Conservation (phyloP, 2,797 vertebrate species). For the Synaphobranchus kaupii region DNA sequence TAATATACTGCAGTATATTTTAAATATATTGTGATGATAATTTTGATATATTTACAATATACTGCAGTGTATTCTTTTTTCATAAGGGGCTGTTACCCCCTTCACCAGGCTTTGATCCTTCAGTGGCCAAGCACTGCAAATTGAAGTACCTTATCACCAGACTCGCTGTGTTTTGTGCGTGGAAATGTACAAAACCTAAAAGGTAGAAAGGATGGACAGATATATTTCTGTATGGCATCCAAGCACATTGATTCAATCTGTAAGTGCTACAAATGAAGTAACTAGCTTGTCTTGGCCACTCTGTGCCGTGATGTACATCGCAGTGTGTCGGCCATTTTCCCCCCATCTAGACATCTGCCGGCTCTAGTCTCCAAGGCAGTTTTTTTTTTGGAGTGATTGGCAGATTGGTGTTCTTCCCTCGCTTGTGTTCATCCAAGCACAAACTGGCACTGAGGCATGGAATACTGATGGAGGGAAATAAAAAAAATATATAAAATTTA, state of each 20-base stretch:
- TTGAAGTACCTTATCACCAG: neutral
- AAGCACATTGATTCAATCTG: slow-evolving; percentile 29
- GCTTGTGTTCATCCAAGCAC: slow-evolving; percentile 15
- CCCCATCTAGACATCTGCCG: slow-evolving; percentile 15
- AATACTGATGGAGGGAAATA: neutral
- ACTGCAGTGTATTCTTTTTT: too few species aligned
- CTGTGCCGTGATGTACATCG: slow-evolving; percentile 10
- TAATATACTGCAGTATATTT: too few species aligned
- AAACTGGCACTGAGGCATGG: neutral
- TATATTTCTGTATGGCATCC: neutral
- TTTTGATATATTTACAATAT: too few species aligned
- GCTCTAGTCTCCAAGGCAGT: neutral
- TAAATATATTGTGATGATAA: too few species aligned
- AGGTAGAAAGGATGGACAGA: neutral
- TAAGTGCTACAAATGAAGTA: neutral
- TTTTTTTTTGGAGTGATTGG: slow-evolving; percentile 14
- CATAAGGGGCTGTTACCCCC: neutral
- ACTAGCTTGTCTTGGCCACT: slow-evolving; percentile 16
- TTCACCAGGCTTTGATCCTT: neutral
- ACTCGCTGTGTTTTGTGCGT: neutral
- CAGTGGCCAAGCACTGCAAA: neutral
- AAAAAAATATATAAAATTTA: neutral
- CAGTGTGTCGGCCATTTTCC: neutral
- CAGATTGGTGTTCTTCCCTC: neutral
- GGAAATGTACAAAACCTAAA: neutral